Evolutionary conservation across 2,113 vertebrate genomes (phyloP), one percentile per base, ranked within the genome.

Genomic region (Abramis brama): DNA sequence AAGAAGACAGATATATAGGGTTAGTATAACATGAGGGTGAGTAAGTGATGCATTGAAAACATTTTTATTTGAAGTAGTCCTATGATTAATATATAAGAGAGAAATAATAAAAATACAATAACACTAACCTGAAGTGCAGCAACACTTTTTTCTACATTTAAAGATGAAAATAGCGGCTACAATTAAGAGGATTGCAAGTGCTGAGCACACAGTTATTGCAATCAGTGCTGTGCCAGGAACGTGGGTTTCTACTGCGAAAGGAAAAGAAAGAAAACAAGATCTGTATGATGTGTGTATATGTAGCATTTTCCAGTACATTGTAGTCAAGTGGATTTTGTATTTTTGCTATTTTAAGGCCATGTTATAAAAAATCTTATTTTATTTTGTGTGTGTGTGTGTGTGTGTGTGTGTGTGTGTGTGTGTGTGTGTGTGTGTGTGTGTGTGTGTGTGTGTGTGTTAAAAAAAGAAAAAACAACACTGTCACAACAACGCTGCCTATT

Each of bases 141-240:
- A 2, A 60, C 30, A 2, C 43, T 75, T 86, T 33, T 43, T 86
- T 85, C 43, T 78, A 33, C 78, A 82, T 64, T 60, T 82, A 15
- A 70, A 73, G 64, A 77, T 45, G 43, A 87, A 19, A 17, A 85
- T 11, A 57, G 50, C 47, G 23, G 68, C 60, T 7, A 19, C 5
- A 47, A 21, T 84, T 50, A 82, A 25, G 25, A 88, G 6, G 57
- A 82, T 39, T 52, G 30, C 6, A 7, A 85, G 19, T 2, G 13
- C 62, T 15, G 45, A 27, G 13, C 50, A 23, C 25, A 85, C 64
- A 10, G 36, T 7, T 30, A 73, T 33, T 52, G 27, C 25, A 13
- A 68, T 81, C 33, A 68, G 4, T 6, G 39, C 3, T 11, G n/a
- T 47, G 12, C 1, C n/a, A 47, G 8, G 25, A 80, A 47, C 1